Base-by-base conservation (phyloP, 2,888 invertebrate species). In the Hermodice carunculata region DNA sequence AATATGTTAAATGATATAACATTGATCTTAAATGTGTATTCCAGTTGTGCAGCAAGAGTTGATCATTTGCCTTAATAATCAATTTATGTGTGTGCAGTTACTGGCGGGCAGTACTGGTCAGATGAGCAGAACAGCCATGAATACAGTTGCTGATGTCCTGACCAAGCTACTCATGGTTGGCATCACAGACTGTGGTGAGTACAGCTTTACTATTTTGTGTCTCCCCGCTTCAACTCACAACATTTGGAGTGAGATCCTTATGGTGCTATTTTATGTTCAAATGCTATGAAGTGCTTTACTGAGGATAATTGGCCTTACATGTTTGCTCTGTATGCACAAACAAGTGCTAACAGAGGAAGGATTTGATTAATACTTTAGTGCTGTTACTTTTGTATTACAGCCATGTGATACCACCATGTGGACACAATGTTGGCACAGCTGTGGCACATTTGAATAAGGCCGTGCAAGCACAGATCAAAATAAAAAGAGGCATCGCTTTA, bases 141-240 rank as follows among this genome's bases (percentile, higher is more conserved):
- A 91, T 74, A 92, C 96, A 0, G 94, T 98, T 17, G 94, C 95
- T 6, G 93, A 94, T 82, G 97, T 98, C 3, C 89, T 99, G 22
- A 92, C 93, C 56, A 95, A 96, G 82, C 88, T 99, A 40, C 87
- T 99, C 1, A 91, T 94, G 42, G 97, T 97, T 4, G 95, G 96
- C 43, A 94, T 98, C 56, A 97, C 96, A 3, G 98, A 99, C 85
- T 92, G 93, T 67, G 89, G 90, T 90, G 60, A 59, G 44, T 19
- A 28, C 29, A 28, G 28, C 46, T 59, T 52, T 28, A 48, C 11
- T 61, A 43, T 43, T 6, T 46, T 64, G 42, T 54, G 29, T 32
- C 44, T 57, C 19, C 11, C 56, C n/a, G n/a, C n/a, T 17, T 11
- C 29, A 14, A n/a, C n/a, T n/a, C n/a, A n/a, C n/a, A n/a, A n/a